These are phyloP conservation scores for Neomonachus schauinslandi DNA, from an alignment of 2,113 vertebrate species.

Conservation along the genomic window DNA sequence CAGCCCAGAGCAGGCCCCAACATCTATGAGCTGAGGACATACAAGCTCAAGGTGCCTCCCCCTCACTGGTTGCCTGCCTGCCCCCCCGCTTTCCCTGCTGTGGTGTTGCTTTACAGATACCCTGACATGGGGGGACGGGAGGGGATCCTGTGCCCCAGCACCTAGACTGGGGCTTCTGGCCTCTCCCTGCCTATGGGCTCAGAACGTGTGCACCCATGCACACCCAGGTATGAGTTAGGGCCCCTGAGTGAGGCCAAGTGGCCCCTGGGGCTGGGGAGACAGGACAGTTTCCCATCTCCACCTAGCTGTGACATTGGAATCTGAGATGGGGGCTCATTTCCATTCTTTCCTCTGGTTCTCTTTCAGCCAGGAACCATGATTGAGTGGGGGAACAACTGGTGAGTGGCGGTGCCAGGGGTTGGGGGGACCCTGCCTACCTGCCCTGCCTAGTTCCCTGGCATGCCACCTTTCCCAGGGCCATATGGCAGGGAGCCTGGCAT, in stretches of 20 bases:
- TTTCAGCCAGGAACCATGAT: slow-evolving; percentile 98
- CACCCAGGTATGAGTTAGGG: not conserved
- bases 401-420: slow-evolving; percentile 69
- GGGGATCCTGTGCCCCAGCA: not conserved
- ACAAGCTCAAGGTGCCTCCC: slow-evolving; percentile 91
- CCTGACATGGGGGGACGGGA: not conserved
- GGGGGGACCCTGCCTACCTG: not conserved
- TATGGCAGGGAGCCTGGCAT: not conserved
- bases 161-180: not conserved
- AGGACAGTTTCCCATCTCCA: not conserved
- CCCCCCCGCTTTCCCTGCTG: not conserved
- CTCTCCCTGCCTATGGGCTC: not conserved
- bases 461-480: not conserved
- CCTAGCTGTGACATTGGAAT: not conserved
- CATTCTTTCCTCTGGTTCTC: not conserved
- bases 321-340: not conserved
- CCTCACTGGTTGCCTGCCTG: fast-evolving
- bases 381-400: slow-evolving; percentile 99
- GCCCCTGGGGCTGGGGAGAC: not conserved
- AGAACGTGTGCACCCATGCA: not conserved
- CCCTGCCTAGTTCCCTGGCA: too few species aligned
- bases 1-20: slow-evolving; percentile 92
- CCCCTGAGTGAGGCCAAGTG: not conserved
- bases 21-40: slow-evolving; percentile 95
- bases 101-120: not conserved